Conservation (phyloP, 1,140 invertebrate genomes). For the Papilio dardanus region DNA sequence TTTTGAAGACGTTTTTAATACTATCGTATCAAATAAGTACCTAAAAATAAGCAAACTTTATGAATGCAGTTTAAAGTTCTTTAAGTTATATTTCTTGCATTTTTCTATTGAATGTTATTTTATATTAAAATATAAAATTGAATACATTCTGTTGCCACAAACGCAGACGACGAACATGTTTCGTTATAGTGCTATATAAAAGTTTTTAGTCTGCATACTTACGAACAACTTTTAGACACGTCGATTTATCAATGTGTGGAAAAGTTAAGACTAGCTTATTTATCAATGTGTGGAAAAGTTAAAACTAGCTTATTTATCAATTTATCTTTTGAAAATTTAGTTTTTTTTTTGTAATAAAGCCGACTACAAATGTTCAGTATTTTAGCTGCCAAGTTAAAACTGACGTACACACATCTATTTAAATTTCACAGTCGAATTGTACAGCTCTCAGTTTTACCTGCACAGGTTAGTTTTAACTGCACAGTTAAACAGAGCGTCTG, state of each 20-base stretch:
- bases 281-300: neutral
- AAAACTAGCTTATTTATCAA: too few relatives aligned
- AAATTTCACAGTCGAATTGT: too few relatives aligned
- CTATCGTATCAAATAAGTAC: neutral
- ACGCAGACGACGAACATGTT: neutral
- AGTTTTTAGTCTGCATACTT: conserved; percentile 11
- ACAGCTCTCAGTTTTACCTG: too few relatives aligned
- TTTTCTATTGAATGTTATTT: neutral
- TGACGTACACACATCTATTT: too few relatives aligned
- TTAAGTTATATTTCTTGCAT: neutral
- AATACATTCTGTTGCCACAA: neutral
- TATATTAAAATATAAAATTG: neutral
- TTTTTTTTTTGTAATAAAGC: too few relatives aligned
- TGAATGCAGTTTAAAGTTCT: neutral
- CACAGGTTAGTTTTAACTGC: too few relatives aligned
- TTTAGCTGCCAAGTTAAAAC: too few relatives aligned
- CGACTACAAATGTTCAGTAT: too few relatives aligned
- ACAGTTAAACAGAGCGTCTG: too few relatives aligned
- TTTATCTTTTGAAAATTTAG: too few relatives aligned
- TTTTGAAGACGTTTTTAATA: neutral
- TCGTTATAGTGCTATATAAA: conserved; percentile 2
- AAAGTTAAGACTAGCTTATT: conserved; percentile 5
- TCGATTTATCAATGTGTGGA: neutral
- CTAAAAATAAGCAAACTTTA: neutral
- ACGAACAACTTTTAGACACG: neutral